A percentile compares a stretch with the other conserved stretches of the same genome.
These are phyloP conservation scores for Polypedilum pembai DNA, from an alignment of 1,140 invertebrate genomes.

Conservation along the genomic window DNA sequence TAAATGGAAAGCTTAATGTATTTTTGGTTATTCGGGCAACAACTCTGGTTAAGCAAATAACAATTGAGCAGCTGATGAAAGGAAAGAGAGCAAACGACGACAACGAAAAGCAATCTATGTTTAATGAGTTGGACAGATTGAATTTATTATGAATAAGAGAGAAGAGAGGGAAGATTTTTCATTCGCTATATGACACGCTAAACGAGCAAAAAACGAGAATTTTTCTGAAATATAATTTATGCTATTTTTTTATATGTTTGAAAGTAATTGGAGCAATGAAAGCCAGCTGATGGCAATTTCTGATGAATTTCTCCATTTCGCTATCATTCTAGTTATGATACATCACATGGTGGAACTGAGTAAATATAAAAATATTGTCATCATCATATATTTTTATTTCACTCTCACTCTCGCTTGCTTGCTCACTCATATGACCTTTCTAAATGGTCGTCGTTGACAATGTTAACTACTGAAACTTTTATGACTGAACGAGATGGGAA, in stretches of 20 bases:
- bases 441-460: conserved; percentile 2
- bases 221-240: conserved; percentile 18
- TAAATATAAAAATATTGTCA: not conserved
- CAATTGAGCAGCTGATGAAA: not conserved
- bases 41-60: too few relatives aligned
- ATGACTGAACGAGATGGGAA: not conserved
- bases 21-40: too few relatives aligned
- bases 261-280: conserved; percentile 25
- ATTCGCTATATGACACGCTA: not conserved
- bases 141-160: not conserved
- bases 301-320: not conserved
- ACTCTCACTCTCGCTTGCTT: not conserved
- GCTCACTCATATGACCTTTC: not conserved
- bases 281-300: conserved; percentile 20
- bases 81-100: not conserved
- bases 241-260: conserved; percentile 9
- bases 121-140: conserved; percentile 25
- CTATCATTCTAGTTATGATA: too few relatives aligned
- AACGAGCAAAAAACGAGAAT: not conserved
- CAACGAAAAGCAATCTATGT: not conserved
- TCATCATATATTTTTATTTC: conserved; percentile 5
- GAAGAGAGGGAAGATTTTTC: not conserved
- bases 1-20: too few relatives aligned
- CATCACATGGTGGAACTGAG: too few relatives aligned
- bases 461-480: conserved; percentile 13